A percentile compares a stretch with the other conserved stretches of the same genome.
Evolutionary conservation across 1,140 invertebrate genomes (phyloP).

Genomic region (Lutraria rhynchaena): DNA sequence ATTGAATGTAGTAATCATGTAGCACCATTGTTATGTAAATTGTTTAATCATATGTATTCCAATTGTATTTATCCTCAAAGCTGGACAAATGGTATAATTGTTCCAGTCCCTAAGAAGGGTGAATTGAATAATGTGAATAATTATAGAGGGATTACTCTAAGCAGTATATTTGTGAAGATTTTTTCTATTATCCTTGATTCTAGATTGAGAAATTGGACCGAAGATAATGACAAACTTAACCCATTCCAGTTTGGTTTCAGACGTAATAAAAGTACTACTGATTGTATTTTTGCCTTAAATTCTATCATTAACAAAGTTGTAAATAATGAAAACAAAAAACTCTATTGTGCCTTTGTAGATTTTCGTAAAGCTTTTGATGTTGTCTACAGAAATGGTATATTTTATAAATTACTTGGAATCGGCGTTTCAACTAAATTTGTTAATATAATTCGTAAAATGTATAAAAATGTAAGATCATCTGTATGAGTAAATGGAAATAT

Average conservation of each 20-base stretch:
- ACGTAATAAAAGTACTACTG: background rate
- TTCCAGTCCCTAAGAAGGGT: no score
- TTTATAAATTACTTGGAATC: slow-evolving; percentile 8
- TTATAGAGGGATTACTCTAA: slow-evolving; percentile 46
- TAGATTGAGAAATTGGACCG: slow-evolving; percentile 22
- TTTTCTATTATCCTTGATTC: slow-evolving; percentile 37
- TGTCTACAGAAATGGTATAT: background rate
- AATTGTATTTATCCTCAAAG: no score
- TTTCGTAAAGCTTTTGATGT: slow-evolving; percentile 27
- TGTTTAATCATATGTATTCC: no score
- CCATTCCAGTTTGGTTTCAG: slow-evolving; percentile 39
- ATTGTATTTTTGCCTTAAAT: slow-evolving; percentile 45
- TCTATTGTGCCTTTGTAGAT: slow-evolving; percentile 44
- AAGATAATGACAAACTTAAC: slow-evolving; percentile 18
- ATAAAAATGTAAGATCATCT: slow-evolving; percentile 9
- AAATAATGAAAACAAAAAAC: slow-evolving; percentile 18
- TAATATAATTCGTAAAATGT: slow-evolving; percentile 28
- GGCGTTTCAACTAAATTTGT: slow-evolving; percentile 33
- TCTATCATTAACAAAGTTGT: slow-evolving; percentile 26
- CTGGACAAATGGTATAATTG: no score
- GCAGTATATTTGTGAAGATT: slow-evolving; percentile 30
- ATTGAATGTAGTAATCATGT: no score
- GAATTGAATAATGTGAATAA: slow-evolving; percentile 50
- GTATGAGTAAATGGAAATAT: background rate
- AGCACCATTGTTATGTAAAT: no score